A percentile compares a stretch with the other conserved stretches of the same genome.
Conservation (phyloP, 2,113 vertebrate species). For the Sapajus apella region DNA sequence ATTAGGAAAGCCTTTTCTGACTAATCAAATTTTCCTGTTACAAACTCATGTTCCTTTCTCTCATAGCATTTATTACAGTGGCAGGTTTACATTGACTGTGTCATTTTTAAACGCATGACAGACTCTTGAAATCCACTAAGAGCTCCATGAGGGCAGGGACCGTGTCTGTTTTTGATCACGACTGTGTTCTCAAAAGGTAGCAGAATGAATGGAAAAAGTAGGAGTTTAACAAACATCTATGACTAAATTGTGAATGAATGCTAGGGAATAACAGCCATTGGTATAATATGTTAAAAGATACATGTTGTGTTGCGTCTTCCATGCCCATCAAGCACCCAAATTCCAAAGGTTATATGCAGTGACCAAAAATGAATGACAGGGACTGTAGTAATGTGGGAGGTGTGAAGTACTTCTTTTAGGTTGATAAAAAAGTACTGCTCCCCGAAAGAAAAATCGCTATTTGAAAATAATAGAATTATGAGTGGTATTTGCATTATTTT, state of each 20-base stretch:
- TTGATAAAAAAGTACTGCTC: neutral
- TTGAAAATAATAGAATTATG: neutral
- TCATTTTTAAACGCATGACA: neutral
- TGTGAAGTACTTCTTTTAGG: neutral
- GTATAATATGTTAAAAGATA: neutral
- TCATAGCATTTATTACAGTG: neutral
- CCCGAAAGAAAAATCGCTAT: neutral
- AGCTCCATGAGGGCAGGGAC: neutral
- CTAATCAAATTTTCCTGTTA: neutral
- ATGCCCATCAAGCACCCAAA: neutral
- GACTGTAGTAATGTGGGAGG: neutral
- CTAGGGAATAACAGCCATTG: neutral
- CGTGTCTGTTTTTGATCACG: slow-evolving; percentile 15
- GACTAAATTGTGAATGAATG: neutral
- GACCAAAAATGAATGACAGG: slow-evolving; percentile 6
- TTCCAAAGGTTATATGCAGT: slow-evolving; percentile 2
- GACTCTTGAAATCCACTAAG: neutral
- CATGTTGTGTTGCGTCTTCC: neutral
- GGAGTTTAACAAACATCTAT: neutral
- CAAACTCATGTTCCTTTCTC: neutral
- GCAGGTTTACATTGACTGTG: slow-evolving; percentile 36
- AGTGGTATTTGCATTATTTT: neutral
- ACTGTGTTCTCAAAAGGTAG: neutral
- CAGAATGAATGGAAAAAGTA: neutral
- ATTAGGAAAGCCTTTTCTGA: neutral